Evolutionary conservation across 2,888 invertebrate genomes (phyloP), one percentile per base, ranked within the genome.

Genomic region (Lepidochitona cinerea): DNA sequence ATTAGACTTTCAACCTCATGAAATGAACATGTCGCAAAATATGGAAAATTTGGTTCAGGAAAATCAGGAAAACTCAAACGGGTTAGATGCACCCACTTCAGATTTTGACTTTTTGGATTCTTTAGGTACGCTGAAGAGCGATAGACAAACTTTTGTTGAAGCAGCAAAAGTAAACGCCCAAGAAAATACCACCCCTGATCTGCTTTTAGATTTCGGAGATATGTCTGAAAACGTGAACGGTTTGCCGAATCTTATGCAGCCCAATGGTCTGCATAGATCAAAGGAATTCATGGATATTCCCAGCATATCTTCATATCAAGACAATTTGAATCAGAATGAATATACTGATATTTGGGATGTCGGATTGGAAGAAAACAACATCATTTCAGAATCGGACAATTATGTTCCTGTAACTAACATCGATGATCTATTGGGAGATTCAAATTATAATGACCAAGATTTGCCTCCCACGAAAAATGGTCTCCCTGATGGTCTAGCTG

Each of bases 251-350:
- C n/a, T n/a, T n/a, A n/a, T n/a, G n/a, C n/a, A n/a, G n/a, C n/a
- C n/a, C n/a, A n/a, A n/a, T n/a, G n/a, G n/a, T n/a, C n/a, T n/a
- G n/a, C n/a, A n/a, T n/a, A n/a, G n/a, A n/a, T n/a, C n/a, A n/a
- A n/a, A n/a, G 23, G 82, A 84, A 72, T 86, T 86, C 73, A 83
- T 85, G 1, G 83, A 86, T 73, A 70, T 59, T 14, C 26, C 59
- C 32, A 1, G 4, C 26, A 18, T 23, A 29, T 7, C n/a, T 54
- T 54, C 7, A 7, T 23, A 12, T 4, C 4, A 26, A 23, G 32
- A 23, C 14, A 59, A 14, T 1, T 23, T 26, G 3, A 59, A 59
- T 26, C 59, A 59, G 32, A 59, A 59, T 59, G 59, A 32, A 23
- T 26, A 59, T 9, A 9, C 4, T 4, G 59, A 59, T 59, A 4